Base-by-base conservation (phyloP, 2,888 invertebrate genomes). In the Aporophyla nigra region DNA sequence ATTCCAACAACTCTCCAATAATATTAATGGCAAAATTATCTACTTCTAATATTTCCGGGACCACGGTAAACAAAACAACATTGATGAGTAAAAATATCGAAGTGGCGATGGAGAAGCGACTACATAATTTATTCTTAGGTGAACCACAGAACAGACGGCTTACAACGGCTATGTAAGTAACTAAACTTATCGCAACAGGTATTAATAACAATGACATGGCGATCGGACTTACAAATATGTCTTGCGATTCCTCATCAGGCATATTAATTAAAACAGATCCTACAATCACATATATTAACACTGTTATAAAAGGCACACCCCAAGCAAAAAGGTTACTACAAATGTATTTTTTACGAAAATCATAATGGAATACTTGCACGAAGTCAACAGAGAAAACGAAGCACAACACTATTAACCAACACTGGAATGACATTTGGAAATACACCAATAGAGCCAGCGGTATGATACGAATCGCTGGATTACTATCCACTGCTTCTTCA, bases 161-260 rank as follows among this genome's bases (percentile, higher is more conserved):
- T n/a, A 82, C 1, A 59, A 82, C 82, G 5, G 56, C 56, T 40
- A 82, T 14, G 4, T n/a, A 78, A 10, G 82, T 82, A 4, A 65
- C 24, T 9, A 82, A 82, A 82, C 76, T 82, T 10, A 78, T n/a
- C 2, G 12, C 82, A 10, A 78, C 76, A 5, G 77, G 77, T 82
- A 78, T 76, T 14, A 76, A 76, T 27, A 82, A 9, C 7, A 78
- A 1, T 2, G n/a, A 16, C 43, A 63, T 19, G 24, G 43, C 43
- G 0, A 24, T 33, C 4, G 27, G 9, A 40, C 3, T 3, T 7
- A 24, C 33, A 76, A 78, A 78, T 65, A 82, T 76, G 21, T 82
- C 56, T 5, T 10, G n/a, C 56, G 77, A 1, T 12, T 82, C 33
- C 33, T 75, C 63, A 5, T 4, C 54, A 12, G 76, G 61, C 75